phyloP scores from a whole-genome alignment of 37 sponge, comb jelly and placozoan species.

The Ephydatia muelleri region DNA sequence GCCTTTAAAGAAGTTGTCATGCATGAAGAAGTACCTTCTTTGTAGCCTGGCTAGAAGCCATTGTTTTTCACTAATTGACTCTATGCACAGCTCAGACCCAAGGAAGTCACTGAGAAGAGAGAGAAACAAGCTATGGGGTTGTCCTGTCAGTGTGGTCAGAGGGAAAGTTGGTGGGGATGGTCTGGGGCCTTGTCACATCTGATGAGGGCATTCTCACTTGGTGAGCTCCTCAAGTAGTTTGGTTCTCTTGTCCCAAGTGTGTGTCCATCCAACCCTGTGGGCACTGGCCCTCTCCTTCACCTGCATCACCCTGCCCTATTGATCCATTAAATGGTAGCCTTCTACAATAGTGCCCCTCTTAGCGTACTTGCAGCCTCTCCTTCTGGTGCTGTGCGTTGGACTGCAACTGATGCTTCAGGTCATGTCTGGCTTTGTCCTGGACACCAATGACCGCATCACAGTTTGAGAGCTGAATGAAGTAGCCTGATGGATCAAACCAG shows the following conservation, averaged over 20 bases:
- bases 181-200: no score
- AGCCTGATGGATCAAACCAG: neutral
- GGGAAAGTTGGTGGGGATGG: neutral
- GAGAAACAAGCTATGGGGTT: neutral
- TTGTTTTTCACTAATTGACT: neutral
- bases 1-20: neutral
- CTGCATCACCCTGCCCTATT: neutral
- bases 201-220: neutral
- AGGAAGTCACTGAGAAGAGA: neutral
- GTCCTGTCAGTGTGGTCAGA: neutral
- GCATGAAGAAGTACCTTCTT: neutral
- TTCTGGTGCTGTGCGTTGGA: neutral
- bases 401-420: neutral
- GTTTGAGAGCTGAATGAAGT: neutral
- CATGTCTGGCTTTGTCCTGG: neutral
- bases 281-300: neutral
- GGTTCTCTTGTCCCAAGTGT: neutral
- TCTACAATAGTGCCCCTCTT: no score
- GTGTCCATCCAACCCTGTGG: neutral
- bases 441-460: neutral
- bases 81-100: neutral
- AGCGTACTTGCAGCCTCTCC: neutral
- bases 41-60: neutral
- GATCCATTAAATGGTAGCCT: neutral
- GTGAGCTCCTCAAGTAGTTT: neutral